phyloP scores from a whole-genome alignment of 2,797 vertebrate species.

The Lacerta bilineata region DNA sequence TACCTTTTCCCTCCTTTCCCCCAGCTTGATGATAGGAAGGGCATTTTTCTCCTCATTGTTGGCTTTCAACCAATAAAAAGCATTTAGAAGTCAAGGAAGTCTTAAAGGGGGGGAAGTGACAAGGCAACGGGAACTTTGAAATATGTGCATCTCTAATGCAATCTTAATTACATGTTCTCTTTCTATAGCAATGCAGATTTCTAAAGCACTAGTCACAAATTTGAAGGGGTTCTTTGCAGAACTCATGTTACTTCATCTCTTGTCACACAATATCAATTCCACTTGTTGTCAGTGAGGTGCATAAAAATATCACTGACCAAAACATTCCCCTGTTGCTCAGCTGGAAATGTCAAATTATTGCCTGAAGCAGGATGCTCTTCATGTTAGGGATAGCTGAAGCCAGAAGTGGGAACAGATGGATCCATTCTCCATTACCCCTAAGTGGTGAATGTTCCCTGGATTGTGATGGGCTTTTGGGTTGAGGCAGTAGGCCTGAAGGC shows the following conservation, averaged over 20 bases:
- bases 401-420: neutral
- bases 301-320: neutral
- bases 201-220: slow-evolving; percentile 9
- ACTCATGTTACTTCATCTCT: neutral
- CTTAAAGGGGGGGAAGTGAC: neutral
- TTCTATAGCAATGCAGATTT: slow-evolving; percentile 15
- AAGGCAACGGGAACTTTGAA: slow-evolving; percentile 18
- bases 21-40: neutral
- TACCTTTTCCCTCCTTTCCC: too few species aligned
- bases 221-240: slow-evolving; percentile 14
- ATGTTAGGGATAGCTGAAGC: neutral
- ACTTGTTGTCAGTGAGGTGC: neutral
- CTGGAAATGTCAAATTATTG: neutral
- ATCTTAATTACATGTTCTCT: slow-evolving; percentile 19
- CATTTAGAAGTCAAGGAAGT: neutral
- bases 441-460: neutral
- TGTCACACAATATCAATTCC: neutral
- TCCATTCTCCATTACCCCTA: neutral
- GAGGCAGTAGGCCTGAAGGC: too few species aligned
- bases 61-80: neutral
- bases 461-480: neutral
- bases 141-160: slow-evolving; percentile 26
- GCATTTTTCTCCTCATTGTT: neutral
- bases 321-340: slow-evolving; percentile 1
- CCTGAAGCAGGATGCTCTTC: neutral